A percentile compares a stretch with the other conserved stretches of the same genome.
Conservation (phyloP, 2,888 invertebrate genomes). For the Limnephilus marmoratus region DNA sequence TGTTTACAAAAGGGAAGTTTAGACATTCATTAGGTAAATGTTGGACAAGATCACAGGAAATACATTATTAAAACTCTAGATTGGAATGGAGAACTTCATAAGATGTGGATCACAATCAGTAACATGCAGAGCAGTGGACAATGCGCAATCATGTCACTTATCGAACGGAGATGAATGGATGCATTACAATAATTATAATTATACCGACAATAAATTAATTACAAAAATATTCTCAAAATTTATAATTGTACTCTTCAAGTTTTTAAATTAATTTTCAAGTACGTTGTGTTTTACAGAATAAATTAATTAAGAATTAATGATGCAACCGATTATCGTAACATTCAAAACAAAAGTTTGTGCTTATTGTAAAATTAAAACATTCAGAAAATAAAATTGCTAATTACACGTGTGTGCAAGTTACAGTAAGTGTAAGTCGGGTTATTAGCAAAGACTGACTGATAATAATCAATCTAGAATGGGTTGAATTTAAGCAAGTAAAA, state of each 20-base stretch:
- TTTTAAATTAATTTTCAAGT: background rate
- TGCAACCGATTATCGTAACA: background rate
- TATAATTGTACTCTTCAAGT: conserved; percentile 6
- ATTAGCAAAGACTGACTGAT: background rate
- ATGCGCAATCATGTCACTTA: background rate
- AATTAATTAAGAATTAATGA: conserved; percentile 20
- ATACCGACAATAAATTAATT: conserved; percentile 14
- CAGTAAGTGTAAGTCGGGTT: background rate
- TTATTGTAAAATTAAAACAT: background rate
- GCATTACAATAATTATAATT: conserved; percentile 8
- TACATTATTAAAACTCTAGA: background rate
- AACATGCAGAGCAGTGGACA: conserved; percentile 6
- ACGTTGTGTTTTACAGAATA: background rate
- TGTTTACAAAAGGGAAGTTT: background rate
- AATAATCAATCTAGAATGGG: background rate
- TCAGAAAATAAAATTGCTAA: background rate
- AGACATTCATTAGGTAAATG: background rate
- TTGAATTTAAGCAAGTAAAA: background rate
- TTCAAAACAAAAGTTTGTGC: background rate
- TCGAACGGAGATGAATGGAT: conserved; percentile 16
- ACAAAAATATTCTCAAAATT: conserved; percentile 24
- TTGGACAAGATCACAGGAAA: conserved; percentile 20
- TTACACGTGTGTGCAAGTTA: background rate
- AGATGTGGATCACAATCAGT: background rate
- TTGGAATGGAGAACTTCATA: conserved; percentile 21